A percentile compares a stretch with the other conserved stretches of the same genome.
phyloP scores from a whole-genome alignment of 1,140 invertebrate genomes.

The Chironomus tepperi region DNA sequence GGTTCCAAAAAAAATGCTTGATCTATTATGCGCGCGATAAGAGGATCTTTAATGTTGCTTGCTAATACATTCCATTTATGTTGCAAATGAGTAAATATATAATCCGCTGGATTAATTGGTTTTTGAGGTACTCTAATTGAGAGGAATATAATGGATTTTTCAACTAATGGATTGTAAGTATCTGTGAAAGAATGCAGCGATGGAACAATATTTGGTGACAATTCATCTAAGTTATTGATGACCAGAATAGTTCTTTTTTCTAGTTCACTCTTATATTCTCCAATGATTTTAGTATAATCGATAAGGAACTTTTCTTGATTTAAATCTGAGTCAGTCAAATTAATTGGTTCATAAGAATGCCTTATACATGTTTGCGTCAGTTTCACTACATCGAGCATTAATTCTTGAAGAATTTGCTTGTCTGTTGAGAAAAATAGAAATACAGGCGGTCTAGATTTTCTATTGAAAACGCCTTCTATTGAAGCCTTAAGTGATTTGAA shows the following conservation, averaged over 20 bases:
- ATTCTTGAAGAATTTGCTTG: neutral
- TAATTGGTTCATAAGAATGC: neutral
- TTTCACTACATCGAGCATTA: neutral
- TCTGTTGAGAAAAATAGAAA: neutral
- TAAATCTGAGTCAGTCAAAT: slow-evolving; percentile 25
- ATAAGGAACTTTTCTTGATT: slow-evolving; percentile 27
- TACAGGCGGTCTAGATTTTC: neutral
- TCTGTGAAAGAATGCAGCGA: slow-evolving; percentile 37
- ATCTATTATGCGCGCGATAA: slow-evolving; percentile 31
- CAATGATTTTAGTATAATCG: slow-evolving; percentile 34
- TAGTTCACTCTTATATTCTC: slow-evolving; percentile 28
- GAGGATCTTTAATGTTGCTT: slow-evolving; percentile 32
- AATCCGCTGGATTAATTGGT: neutral
- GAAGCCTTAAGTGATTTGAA: neutral
- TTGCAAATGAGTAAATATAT: neutral
- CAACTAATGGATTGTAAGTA: slow-evolving; percentile 33
- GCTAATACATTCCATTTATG: slow-evolving; percentile 27
- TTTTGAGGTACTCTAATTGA: slow-evolving; percentile 29
- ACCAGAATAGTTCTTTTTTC: slow-evolving; percentile 29
- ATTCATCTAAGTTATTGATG: slow-evolving; percentile 32
- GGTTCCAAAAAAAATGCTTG: neutral
- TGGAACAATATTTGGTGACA: slow-evolving; percentile 32
- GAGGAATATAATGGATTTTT: slow-evolving; percentile 32
- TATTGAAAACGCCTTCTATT: neutral
- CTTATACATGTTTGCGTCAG: neutral